phyloP scores from a whole-genome alignment of 2,113 vertebrate genomes.

The Rattus rattus region DNA sequence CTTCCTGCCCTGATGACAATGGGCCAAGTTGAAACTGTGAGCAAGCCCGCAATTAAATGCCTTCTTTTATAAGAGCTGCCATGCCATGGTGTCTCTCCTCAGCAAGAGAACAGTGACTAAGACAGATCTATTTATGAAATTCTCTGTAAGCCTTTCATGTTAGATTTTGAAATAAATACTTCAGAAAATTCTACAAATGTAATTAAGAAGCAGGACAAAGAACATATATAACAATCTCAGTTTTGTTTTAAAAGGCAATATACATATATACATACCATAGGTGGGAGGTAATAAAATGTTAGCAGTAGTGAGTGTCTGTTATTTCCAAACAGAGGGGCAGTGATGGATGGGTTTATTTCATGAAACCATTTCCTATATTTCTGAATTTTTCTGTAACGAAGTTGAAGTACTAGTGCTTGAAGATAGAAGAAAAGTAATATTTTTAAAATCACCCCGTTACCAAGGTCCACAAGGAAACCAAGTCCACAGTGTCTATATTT shows the following conservation, averaged over 20 bases:
- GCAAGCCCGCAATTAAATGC: not conserved
- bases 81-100: not conserved
- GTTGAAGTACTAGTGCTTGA: constrained; percentile 18
- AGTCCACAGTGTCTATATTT: constrained; percentile 53
- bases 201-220: constrained; percentile 31
- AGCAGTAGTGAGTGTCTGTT: not conserved
- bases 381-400: constrained; percentile 29
- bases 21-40: not conserved
- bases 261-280: constrained; percentile 32
- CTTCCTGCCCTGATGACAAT: not conserved
- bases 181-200: constrained; percentile 12
- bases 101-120: not conserved
- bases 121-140: not conserved
- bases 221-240: not conserved
- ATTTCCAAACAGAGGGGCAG: constrained; percentile 32
- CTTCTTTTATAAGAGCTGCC: not conserved
- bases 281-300: constrained; percentile 28
- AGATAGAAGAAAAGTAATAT: constrained; percentile 20
- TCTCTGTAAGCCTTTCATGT: not conserved
- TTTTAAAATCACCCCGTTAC: constrained; percentile 7
- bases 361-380: not conserved
- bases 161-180: constrained; percentile 28
- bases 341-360: not conserved
- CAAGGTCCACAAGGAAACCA: not conserved
- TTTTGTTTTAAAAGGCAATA: constrained; percentile 60